phyloP scores from a whole-genome alignment of 2,797 vertebrate species.

The Chaunax sp. region DNA sequence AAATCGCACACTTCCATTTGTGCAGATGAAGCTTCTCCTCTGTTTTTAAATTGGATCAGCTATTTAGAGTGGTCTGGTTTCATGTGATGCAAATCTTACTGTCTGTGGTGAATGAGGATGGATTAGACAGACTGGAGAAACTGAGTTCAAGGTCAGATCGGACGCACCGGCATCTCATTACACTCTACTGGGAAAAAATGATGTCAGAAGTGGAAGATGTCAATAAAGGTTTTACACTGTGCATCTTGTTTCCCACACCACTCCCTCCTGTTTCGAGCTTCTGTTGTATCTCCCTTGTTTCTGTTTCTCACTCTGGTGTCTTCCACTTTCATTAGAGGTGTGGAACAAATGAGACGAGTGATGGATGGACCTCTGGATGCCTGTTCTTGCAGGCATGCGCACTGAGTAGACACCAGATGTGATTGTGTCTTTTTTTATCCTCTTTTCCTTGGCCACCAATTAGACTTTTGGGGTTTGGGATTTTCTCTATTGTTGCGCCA shows the following conservation, averaged over 20 bases:
- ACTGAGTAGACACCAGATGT: slow-evolving; percentile 3
- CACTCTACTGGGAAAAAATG: not conserved
- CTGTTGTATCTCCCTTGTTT: slow-evolving; percentile 21
- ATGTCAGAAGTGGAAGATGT: too few relatives aligned
- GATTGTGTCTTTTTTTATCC: slow-evolving; percentile 9
- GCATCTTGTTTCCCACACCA: slow-evolving; percentile 2
- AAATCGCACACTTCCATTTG: not conserved
- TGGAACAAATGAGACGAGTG: slow-evolving; percentile 45
- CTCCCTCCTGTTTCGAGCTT: not conserved
- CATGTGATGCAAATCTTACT: slow-evolving; percentile 12
- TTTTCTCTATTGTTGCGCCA: slow-evolving; percentile 51
- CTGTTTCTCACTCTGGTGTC: not conserved
- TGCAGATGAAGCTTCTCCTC: not conserved
- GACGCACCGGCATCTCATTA: not conserved
- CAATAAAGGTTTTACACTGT: slow-evolving; percentile 1
- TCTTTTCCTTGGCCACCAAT: slow-evolving; percentile 44
- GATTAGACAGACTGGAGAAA: not conserved
- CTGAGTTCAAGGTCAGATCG: slow-evolving; percentile 41
- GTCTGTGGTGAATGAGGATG: slow-evolving; percentile 17
- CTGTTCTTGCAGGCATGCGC: slow-evolving; percentile 14
- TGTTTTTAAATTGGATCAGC: slow-evolving; percentile 20
- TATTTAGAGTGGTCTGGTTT: not conserved
- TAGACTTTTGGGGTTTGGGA: slow-evolving; percentile 39
- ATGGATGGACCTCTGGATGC: slow-evolving; percentile 42
- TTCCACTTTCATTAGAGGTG: slow-evolving; percentile 40